A percentile compares a stretch with the other conserved stretches of the same genome.
Conservation (phyloP, 37 sponge, comb jelly and placozoan genomes). For the Cliona cf. orientalis region DNA sequence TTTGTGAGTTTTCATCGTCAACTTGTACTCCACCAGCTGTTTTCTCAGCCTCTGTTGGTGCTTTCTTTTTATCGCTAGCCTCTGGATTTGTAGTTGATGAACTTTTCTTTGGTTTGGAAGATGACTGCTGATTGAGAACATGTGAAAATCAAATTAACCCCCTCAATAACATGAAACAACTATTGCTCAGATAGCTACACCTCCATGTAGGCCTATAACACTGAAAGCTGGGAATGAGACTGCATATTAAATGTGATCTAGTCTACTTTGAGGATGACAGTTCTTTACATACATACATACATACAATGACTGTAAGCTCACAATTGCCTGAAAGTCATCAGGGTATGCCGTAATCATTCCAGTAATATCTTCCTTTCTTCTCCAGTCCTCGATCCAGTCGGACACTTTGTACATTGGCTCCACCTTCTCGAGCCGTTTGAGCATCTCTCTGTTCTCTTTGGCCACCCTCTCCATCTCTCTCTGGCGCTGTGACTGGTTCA, state of each 20-base stretch:
- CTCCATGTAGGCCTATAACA: no score
- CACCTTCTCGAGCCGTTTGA: conserved; percentile 63
- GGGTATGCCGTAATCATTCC: conserved; percentile 73
- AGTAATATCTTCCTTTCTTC: conserved; percentile 39
- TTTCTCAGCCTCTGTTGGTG: not conserved
- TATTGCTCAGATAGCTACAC: no score
- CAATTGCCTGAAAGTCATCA: no score
- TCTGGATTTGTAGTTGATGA: not conserved
- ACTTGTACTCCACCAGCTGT: not conserved
- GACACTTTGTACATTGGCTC: conserved; percentile 62
- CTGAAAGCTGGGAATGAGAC: no score
- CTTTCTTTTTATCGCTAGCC: not conserved
- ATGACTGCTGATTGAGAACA: no score
- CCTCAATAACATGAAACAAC: no score
- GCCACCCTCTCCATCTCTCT: conserved; percentile 49
- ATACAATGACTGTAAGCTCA: no score
- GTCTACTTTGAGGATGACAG: not conserved
- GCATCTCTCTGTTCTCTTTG: conserved; percentile 60
- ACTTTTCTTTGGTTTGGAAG: not conserved
- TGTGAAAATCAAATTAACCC: no score
- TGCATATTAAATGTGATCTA: not conserved
- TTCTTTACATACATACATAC: no score
- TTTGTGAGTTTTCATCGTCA: not conserved
- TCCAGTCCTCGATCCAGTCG: conserved; percentile 74
- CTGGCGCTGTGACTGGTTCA: conserved; percentile 55